Base-by-base conservation (phyloP, 2,888 invertebrate genomes). In the Plusia festucae region DNA sequence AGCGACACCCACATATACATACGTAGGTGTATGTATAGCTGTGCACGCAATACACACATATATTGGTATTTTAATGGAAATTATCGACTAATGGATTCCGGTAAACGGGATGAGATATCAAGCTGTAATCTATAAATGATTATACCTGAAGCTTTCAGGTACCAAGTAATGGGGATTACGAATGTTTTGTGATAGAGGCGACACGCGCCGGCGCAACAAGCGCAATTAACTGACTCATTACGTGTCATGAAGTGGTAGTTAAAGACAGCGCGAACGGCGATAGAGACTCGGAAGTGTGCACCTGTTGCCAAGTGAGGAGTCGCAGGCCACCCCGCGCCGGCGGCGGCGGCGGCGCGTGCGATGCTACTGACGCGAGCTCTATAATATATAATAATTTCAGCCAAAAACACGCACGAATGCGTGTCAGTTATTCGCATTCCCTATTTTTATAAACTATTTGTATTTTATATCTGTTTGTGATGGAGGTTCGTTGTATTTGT, bases 361-460 rank as follows among this genome's bases (percentile, higher is more conserved):
- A 67, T 68, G 62, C 70, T 68, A 76, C 76, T 70, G 78, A 64
- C 59, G 55, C 59, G 58, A 64, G 66, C 76, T 64, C 79, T 83
- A 87, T 87, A 85, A 85, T 83, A 87, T 87, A 85, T 84, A 86
- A 85, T 82, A 77, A 84, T 49, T 79, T 81, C 71, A 67, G 74
- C 60, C 70, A 71, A 76, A 77, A 85, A 76, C 80, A 75, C 60
- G 44, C 67, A 52, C n/a, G 65, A 85, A 90, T 85, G 85, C 91
- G 89, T 92, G 91, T 90, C 91, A 91, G 87, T 86, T 89, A 86
- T 88, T 89, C 86, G 78, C 86, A 88, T 86, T 86, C 78, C 88
- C 85, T 90, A 88, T 88, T 88, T 89, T 86, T 85, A 84, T 81
- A 76, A 79, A 82, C 88, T 91, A 90, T 91, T 91, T 87, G 72